Percentiles rank a stretch among this genome's conserved stretches.
Conservation (phyloP, 1,140 invertebrate genomes). For the silkworm (Bombyx mori) region ASM3026992v2 NC_085123.1:7003001-7003500, state of each 20-base stretch:
- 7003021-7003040: constrained; percentile 84
- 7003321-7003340: constrained; percentile 78
- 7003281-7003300: constrained; percentile 75
- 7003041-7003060: constrained; percentile 83
- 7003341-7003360: constrained; percentile 75
- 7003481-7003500: constrained; percentile 73
- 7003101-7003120: constrained; percentile 81
- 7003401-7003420: constrained; percentile 77
- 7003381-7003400: constrained; percentile 75
- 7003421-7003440: constrained; percentile 69
- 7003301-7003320: constrained; percentile 75
- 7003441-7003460: constrained; percentile 72
- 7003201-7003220: constrained; percentile 81
- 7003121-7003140: constrained; percentile 84
- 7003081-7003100: constrained; percentile 91
- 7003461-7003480: constrained; percentile 72
- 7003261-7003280: constrained; percentile 80
- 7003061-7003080: constrained; percentile 86
- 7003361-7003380: constrained; percentile 73
- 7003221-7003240: constrained; percentile 80
- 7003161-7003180: constrained; percentile 87
- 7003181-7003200: constrained; percentile 82
- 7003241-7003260: constrained; percentile 82
- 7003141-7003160: constrained; percentile 91
- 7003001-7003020: constrained; percentile 90